Evolutionary conservation across 2,113 vertebrate genomes (phyloP).

Genomic region (Menidia beryllina): DNA sequence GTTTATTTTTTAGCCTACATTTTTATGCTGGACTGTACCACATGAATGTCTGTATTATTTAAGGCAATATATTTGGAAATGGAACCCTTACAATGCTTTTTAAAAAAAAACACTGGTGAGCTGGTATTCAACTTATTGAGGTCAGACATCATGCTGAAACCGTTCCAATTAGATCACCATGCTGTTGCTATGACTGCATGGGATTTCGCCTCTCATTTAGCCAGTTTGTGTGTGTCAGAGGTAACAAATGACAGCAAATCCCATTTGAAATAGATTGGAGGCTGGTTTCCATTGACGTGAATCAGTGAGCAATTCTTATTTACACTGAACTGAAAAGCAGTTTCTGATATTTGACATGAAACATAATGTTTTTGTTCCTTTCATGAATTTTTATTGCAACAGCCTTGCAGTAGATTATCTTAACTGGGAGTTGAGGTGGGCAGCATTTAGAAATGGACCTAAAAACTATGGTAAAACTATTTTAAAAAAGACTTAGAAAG

Average conservation of each 20-base stretch:
- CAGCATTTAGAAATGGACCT: neutral
- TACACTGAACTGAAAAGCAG: neutral
- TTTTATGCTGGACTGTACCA: neutral
- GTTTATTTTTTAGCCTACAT: neutral
- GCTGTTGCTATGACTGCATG: constrained; percentile 5
- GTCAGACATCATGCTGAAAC: constrained; percentile 7
- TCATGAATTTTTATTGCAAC: no score
- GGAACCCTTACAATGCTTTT: neutral
- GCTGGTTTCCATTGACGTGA: neutral
- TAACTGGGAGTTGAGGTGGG: neutral
- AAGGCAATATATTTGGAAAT: constrained; percentile 15
- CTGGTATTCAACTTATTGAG: neutral
- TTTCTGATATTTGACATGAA: no score
- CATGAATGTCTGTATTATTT: no score
- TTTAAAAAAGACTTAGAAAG: no score
- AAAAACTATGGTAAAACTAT: no score
- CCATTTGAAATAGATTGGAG: neutral
- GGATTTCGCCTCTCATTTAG: constrained; percentile 13
- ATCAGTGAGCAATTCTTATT: neutral
- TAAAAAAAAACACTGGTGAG: neutral
- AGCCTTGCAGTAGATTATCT: neutral
- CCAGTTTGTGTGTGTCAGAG: neutral
- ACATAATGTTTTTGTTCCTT: no score
- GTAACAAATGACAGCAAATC: neutral
- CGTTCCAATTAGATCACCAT: constrained; percentile 3